Conservation (phyloP, 2,797 vertebrate species). For the Myotis myotis region DNA sequence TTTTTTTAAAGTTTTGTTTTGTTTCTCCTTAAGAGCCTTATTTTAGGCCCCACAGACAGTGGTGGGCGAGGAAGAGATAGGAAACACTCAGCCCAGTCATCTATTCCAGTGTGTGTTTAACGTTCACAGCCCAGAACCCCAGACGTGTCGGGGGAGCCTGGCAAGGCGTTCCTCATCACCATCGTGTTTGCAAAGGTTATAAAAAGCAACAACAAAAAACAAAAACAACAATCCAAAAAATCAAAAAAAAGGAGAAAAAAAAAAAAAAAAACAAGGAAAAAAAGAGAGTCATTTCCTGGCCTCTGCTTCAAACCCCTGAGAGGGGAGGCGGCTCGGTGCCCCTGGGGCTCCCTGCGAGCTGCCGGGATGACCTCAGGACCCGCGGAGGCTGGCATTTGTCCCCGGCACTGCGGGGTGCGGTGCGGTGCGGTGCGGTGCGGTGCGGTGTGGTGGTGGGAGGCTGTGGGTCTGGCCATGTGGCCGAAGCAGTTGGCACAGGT, state of each 20-base stretch:
- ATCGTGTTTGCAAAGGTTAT: constrained; percentile 80
- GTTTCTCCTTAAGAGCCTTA: constrained; percentile 80
- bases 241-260: neutral
- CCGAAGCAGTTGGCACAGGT: constrained; percentile 71
- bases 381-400: neutral
- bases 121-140: constrained; percentile 75
- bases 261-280: neutral
- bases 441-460: constrained; percentile 55
- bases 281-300: constrained; percentile 36
- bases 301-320: constrained; percentile 49
- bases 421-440: constrained; percentile 44
- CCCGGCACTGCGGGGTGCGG: neutral
- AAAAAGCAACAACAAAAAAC: constrained; percentile 58
- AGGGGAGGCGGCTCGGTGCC: neutral
- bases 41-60: constrained; percentile 76
- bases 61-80: constrained; percentile 74
- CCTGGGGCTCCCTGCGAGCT: neutral
- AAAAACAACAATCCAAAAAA: neutral
- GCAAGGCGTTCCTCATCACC: constrained; percentile 72
- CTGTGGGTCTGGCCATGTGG: constrained; percentile 13
- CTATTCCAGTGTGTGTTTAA: constrained; percentile 75
- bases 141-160: constrained; percentile 80
- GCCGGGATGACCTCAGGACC: neutral
- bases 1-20: constrained; percentile 55
- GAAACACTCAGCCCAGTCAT: constrained; percentile 69